Base-by-base conservation (phyloP, 2,888 invertebrate species). In the Microplitis manilae region DNA sequence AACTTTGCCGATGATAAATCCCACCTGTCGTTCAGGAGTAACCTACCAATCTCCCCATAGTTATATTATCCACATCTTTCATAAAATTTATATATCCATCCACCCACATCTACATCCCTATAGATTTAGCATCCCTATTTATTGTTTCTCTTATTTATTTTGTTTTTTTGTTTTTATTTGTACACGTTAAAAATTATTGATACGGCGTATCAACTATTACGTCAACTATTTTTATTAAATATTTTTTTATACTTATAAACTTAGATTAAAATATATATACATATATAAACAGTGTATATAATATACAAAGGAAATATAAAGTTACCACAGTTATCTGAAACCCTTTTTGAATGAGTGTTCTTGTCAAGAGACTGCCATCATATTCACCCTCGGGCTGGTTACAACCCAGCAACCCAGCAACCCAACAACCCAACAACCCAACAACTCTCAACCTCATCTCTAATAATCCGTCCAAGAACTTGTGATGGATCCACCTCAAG, bases 1-100 rank as follows among this genome's bases (percentile, higher is more conserved):
- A 62, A 41, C 78, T 82, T 79, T 68, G 74, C 78, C 83, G 84
- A 86, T 85, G 86, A 87, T 87, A 87, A 86, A 88, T 86, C 82
- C 86, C 86, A 86, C 84, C 86, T 85, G 88, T 75, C 80, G 83
- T 83, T 79, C 76, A 77, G 80, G 81, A 76, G 20, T 72, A 74
- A 83, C 80, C 79, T 82, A 82, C 82, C 80, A 84, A 83, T 17
- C 20, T 60, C 7, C 50, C n/a, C 15, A 17, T 62, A 62, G n/a
- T 62, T 62, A 30, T 30, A 30, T 30, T 30, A 30, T 30, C 30
- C 30, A 30, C 30, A 30, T 62, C 15, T 7, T n/a, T 15, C 62
- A n/a, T 8, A n/a, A 62, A 13, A 17, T 62, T 62, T 15, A 65
- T 30, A 30, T 38, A 38, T 50, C 9, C 50, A 30, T 30, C 30